Conservation (phyloP, 2,113 vertebrate species). For the Microcebus ravelobensis region DNA sequence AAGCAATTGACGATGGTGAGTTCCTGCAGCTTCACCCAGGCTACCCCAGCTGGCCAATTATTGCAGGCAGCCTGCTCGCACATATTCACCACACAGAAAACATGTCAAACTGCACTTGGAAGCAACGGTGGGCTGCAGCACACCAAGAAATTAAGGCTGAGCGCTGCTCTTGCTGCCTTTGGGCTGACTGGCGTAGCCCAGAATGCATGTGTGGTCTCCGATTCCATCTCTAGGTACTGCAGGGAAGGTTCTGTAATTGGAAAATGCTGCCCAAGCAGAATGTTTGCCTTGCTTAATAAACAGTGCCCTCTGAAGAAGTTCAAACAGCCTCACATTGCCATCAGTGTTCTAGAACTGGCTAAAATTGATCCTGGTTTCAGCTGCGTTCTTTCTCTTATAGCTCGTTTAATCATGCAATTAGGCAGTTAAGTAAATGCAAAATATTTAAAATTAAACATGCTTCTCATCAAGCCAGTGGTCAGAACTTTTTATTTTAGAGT, state of each 20-base stretch:
- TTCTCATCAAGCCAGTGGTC: slow-evolving; percentile 83
- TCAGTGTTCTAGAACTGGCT: slow-evolving; percentile 82
- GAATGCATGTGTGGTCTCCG: slow-evolving; percentile 65
- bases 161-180: background rate
- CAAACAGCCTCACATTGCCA: slow-evolving; percentile 78
- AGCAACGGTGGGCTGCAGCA: slow-evolving; percentile 13
- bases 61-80: background rate
- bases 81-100: background rate
- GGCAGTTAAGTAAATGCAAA: slow-evolving; percentile 84
- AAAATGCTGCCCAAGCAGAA: slow-evolving; percentile 85
- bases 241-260: slow-evolving; percentile 77
- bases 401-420: slow-evolving; percentile 87
- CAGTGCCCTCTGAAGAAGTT: slow-evolving; percentile 82
- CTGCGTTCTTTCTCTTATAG: slow-evolving; percentile 80
- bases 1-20: background rate
- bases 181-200: background rate
- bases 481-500: slow-evolving; percentile 83
- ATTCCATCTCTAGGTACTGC: slow-evolving; percentile 77
- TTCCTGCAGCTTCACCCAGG: background rate
- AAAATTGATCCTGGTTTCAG: slow-evolving; percentile 82
- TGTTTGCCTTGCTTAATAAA: slow-evolving; percentile 83
- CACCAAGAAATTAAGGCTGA: background rate
- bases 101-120: slow-evolving; percentile 10
- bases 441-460: slow-evolving; percentile 87
- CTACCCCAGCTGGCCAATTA: slow-evolving; percentile 48